These are phyloP conservation scores for Dryas iulia DNA, from an alignment of 1,140 invertebrate genomes.

Conservation along the genomic window DNA sequence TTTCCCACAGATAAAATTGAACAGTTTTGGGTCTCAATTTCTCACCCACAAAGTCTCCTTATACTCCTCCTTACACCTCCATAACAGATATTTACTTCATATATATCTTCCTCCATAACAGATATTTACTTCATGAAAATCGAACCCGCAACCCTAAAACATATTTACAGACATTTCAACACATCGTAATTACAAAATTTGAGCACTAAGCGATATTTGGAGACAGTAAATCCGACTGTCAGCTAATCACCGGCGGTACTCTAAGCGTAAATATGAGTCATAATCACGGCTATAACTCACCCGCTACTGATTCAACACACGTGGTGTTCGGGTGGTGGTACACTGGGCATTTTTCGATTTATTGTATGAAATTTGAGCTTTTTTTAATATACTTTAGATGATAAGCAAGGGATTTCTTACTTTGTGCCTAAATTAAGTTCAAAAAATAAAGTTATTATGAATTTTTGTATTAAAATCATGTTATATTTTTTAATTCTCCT, in stretches of 20 bases:
- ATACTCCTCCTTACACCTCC: too few species aligned
- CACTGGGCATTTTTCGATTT: background rate
- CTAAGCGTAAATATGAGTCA: constrained; percentile 24
- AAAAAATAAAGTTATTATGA: too few species aligned
- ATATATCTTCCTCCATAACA: too few species aligned
- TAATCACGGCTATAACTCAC: constrained; percentile 30
- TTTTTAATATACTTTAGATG: background rate
- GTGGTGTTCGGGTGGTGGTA: constrained; percentile 7
- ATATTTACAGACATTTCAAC: background rate
- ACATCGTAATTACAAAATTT: background rate
- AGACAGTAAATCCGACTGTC: constrained; percentile 17
- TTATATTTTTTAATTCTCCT: too few species aligned
- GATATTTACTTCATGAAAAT: background rate
- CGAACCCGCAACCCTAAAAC: background rate
- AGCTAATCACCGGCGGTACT: constrained; percentile 26
- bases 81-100: too few species aligned
- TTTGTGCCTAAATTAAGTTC: too few species aligned
- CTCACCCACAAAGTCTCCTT: too few species aligned
- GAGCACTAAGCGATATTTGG: constrained; percentile 7
- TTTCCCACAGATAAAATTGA: too few species aligned
- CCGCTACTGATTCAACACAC: constrained; percentile 26
- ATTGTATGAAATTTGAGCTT: background rate
- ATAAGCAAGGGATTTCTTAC: background rate
- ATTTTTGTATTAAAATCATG: too few species aligned
- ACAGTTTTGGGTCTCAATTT: too few species aligned